A percentile compares a stretch with the other conserved stretches of the same genome.
These are phyloP conservation scores for Halcyon badia DNA, from an alignment of 2,797 vertebrate species.

Conservation along the genomic window DNA sequence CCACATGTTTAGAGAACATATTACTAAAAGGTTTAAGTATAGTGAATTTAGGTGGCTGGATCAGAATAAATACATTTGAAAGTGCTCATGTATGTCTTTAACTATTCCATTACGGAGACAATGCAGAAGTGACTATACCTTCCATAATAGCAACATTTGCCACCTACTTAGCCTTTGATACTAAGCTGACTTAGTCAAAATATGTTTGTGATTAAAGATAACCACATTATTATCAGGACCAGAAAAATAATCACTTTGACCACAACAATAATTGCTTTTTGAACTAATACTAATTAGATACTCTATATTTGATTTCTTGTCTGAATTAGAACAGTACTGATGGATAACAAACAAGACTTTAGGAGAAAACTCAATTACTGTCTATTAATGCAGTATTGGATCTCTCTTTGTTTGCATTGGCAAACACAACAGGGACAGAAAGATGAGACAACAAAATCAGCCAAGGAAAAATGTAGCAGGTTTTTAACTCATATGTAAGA, in stretches of 20 bases:
- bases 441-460: not conserved
- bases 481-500: not conserved
- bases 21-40: constrained; percentile 23
- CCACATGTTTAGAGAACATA: not conserved
- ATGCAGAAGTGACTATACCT: not conserved
- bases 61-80: not conserved
- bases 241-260: constrained; percentile 17
- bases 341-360: not conserved
- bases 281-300: not conserved
- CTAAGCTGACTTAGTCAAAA: not conserved
- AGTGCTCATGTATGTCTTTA: not conserved
- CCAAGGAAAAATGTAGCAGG: not conserved
- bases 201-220: not conserved
- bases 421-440: not conserved
- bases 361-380: not conserved
- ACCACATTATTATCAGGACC: not conserved
- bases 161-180: not conserved
- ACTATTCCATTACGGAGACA: not conserved
- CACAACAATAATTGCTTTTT: constrained; percentile 5
- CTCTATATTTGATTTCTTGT: not conserved
- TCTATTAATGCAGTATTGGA: not conserved
- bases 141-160: not conserved
- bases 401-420: not conserved
- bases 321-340: not conserved
- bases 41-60: not conserved